These are phyloP conservation scores for Odobenus rosmarus DNA, from an alignment of 2,113 vertebrate species.

Conservation along the genomic window DNA sequence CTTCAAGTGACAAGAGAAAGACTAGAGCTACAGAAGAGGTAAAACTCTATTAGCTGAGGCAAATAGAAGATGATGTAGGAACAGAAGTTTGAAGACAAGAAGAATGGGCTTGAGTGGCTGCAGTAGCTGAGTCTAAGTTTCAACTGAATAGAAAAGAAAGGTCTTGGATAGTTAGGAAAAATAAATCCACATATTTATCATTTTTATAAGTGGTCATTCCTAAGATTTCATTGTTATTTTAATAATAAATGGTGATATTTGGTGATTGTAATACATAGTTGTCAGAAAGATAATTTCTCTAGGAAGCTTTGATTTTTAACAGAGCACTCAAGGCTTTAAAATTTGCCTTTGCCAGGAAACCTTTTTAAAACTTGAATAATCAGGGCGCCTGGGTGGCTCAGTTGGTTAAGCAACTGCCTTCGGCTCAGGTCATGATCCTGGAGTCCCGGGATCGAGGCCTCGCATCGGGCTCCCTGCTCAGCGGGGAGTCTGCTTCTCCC, in stretches of 20 bases:
- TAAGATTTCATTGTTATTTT: constrained; percentile 29
- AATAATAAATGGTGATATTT: constrained; percentile 36
- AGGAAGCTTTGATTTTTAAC: constrained; percentile 5
- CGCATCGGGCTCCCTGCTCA: no score
- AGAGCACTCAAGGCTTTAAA: constrained; percentile 6
- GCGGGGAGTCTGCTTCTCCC: no score
- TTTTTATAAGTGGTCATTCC: neutral
- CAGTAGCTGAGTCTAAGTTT: neutral
- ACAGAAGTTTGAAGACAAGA: constrained; percentile 58
- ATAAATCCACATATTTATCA: neutral
- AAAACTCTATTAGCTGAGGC: neutral
- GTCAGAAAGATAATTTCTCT: constrained; percentile 13
- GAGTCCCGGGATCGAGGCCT: no score
- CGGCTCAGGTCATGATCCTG: no score
- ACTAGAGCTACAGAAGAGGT: neutral
- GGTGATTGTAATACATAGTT: constrained; percentile 2
- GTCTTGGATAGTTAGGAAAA: neutral
- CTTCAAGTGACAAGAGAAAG: constrained; percentile 21
- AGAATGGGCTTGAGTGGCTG: neutral
- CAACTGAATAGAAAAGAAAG: neutral
- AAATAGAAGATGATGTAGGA: neutral
- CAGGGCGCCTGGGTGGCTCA: no score
- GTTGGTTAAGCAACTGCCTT: no score
- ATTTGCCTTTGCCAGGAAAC: neutral
- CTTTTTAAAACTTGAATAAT: constrained; percentile 54